phyloP scores from a whole-genome alignment of 2,797 vertebrate genomes.

The Periophthalmus magnuspinnatus region DNA sequence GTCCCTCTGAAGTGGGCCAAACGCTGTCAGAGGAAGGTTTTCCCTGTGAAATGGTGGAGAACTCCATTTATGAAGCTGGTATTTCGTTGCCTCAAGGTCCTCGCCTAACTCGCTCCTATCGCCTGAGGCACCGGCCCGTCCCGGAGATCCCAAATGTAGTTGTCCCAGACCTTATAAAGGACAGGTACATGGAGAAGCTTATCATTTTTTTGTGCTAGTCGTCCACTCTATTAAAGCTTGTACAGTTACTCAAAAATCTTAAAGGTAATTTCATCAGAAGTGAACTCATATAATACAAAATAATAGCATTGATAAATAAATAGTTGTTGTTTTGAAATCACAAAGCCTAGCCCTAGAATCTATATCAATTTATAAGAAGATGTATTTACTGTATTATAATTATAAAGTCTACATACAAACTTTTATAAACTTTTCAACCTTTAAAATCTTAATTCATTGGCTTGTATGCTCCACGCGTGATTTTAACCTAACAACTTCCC shows the following conservation, averaged over 20 bases:
- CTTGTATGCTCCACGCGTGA: constrained; percentile 15
- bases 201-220: neutral
- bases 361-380: no score
- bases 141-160: constrained; percentile 81
- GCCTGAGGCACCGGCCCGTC: constrained; percentile 89
- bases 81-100: constrained; percentile 28
- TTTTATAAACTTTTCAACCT: constrained; percentile 7
- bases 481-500: constrained; percentile 36
- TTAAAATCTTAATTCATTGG: constrained; percentile 32
- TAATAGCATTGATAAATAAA: no score
- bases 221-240: no score
- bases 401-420: no score
- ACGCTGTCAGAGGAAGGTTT: constrained; percentile 1
- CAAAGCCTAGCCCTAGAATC: no score
- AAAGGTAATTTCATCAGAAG: no score
- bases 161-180: constrained; percentile 41
- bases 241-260: no score
- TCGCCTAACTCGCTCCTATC: constrained; percentile 78
- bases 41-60: constrained; percentile 87
- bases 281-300: no score
- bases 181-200: constrained; percentile 75
- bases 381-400: no score
- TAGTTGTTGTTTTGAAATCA: no score
- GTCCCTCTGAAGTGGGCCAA: constrained; percentile 9
- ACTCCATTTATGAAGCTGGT: constrained; percentile 82